Evolutionary conservation across 2,797 vertebrate genomes (phyloP), one percentile per base, ranked within the genome.

Genomic region (Muraenolepis orangiensis): DNA sequence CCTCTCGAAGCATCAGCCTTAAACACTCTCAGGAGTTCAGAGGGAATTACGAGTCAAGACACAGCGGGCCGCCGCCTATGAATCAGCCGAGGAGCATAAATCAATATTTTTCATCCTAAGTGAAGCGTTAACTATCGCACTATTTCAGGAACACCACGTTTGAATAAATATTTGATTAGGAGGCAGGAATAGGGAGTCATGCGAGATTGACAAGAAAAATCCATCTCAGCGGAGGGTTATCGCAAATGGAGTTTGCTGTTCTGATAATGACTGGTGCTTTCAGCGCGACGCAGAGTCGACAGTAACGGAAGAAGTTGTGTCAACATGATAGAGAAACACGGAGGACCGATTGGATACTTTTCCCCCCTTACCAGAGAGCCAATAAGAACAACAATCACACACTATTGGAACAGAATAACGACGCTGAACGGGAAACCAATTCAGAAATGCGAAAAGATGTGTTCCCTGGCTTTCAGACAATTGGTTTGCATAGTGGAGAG

Each of bases 141-240:
- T 87, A 84, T 85, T 90, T 89, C 84, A 87, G 78, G 81, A 85
- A 88, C 83, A 85, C 73, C 51, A 61, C 84, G 84, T 90, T 86
- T 88, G 83, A 89, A 92, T 90, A 84, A 87, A 92, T 90, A 89
- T 90, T 90, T 90, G 80, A 91, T 90, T 82, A 84, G 29, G n/a
- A n/a, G 46, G 73, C 69, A 70, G 75, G 72, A 81, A 81, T 75
- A 80, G 76, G n/a, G 87, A 81, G 77, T 82, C 81, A 86, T 80
- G 81, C 81, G 77, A 81, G 85, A 86, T 87, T 86, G 87, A 90
- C 91, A 81, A 73, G 80, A 84, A 84, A 81, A 84, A 88, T 90
- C 83, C 85, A 91, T 91, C 88, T 85, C 68, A 73, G 69, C 29
- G 72, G 85, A 72, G n/a, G 73, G 83, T 78, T 82, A 80, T 88